These are phyloP conservation scores for Julus scanicus DNA, from an alignment of 2,888 invertebrate genomes.

Conservation along the genomic window DNA sequence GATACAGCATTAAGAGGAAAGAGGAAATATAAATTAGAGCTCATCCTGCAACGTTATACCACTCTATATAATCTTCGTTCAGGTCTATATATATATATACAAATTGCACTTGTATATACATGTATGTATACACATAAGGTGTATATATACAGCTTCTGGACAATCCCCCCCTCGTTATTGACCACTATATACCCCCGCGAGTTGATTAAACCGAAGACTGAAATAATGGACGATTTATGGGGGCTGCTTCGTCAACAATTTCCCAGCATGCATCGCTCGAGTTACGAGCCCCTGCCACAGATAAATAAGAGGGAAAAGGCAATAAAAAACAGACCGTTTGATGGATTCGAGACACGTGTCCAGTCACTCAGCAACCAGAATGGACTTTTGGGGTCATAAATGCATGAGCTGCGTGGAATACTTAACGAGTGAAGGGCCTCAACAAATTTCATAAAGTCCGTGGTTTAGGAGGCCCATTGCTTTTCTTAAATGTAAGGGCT, in stretches of 20 bases:
- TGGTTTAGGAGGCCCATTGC: too few relatives aligned
- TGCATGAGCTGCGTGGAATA: neutral
- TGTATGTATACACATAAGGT: neutral
- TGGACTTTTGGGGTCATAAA: neutral
- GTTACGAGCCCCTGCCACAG: neutral
- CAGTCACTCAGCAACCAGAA: neutral
- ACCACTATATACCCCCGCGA: neutral
- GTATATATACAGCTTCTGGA: neutral
- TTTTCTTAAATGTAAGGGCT: too few relatives aligned
- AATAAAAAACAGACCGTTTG: neutral
- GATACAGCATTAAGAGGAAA: conserved; percentile 23
- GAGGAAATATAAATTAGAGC: conserved; percentile 8
- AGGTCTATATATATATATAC: neutral
- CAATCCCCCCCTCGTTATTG: conserved; percentile 9
- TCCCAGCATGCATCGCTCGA: neutral
- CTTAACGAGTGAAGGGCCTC: neutral
- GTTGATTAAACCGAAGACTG: conserved; percentile 13
- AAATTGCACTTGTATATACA: neutral
- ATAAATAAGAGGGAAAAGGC: conserved; percentile 11
- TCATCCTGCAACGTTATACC: neutral
- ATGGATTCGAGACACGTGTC: conserved; percentile 26
- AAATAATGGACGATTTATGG: conserved; percentile 35
- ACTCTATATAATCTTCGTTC: neutral
- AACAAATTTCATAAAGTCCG: too few relatives aligned
- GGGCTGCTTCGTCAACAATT: conserved; percentile 16